A percentile compares a stretch with the other conserved stretches of the same genome.
These are phyloP conservation scores for Thrips palmi DNA, from an alignment of 1,140 invertebrate genomes.

Conservation along the genomic window DNA sequence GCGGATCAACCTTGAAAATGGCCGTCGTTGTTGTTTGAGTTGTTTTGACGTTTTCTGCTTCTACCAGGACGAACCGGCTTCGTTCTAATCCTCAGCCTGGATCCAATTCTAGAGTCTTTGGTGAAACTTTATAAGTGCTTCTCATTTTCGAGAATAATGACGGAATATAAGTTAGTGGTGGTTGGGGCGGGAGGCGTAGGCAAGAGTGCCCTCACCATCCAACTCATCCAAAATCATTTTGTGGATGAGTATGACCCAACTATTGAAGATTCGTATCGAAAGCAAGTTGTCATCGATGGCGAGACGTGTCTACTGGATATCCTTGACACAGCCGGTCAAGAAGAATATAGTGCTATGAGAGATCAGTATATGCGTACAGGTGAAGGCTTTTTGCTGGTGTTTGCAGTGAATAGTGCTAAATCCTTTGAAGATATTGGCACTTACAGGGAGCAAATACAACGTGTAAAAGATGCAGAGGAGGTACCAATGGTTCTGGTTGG, in stretches of 20 bases:
- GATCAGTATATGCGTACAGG: conserved; percentile 97
- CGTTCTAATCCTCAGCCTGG: too few species aligned
- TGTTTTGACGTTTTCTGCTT: too few species aligned
- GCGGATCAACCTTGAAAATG: too few species aligned
- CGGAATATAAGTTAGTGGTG: conserved; percentile 70
- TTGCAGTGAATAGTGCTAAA: conserved; percentile 56
- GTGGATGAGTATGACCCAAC: conserved; percentile 89
- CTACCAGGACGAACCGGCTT: too few species aligned
- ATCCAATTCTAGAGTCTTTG: too few species aligned
- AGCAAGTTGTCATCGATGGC: conserved; percentile 98
- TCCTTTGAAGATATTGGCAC: conserved; percentile 60
- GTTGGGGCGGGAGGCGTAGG: conserved; percentile 95
- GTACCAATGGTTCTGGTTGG: conserved; percentile 95
- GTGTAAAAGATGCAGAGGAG: conserved; percentile 92
- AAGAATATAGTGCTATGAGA: conserved; percentile 85
- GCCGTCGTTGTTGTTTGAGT: too few species aligned
- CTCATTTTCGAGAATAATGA: too few species aligned
- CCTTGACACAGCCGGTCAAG: conserved; percentile 93
- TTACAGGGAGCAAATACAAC: conserved; percentile 88
- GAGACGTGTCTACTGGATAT: conserved; percentile 97
- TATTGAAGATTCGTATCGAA: conserved; percentile 94
- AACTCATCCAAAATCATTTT: conserved; percentile 99
- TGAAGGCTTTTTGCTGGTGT: conserved; percentile 79
- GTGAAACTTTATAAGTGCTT: too few species aligned
- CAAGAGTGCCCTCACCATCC: conserved; percentile 98